Evolutionary conservation across 2,113 vertebrate species (phyloP).

Genomic region (Melanotaenia duboulayi): DNA sequence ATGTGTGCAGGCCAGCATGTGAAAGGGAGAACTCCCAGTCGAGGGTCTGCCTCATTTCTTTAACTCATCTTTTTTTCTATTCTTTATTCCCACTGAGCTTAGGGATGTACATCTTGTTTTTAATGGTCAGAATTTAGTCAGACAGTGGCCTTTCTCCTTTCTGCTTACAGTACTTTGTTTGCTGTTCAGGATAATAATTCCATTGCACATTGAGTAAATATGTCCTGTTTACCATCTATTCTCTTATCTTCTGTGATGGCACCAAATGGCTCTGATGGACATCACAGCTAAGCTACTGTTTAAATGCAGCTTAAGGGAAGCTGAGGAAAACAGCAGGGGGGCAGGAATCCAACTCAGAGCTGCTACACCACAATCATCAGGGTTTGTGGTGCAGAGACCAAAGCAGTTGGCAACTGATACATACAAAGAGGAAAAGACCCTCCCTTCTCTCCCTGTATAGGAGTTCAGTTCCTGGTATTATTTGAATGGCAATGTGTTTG

Average conservation of each 20-base stretch:
- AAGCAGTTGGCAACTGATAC: neutral
- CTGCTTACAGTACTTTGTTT: neutral
- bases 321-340: neutral
- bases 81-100: conserved; percentile 5
- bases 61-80: conserved; percentile 15
- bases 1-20: conserved; percentile 30
- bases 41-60: conserved; percentile 25
- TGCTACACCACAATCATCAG: conserved; percentile 1
- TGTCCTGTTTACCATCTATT: neutral
- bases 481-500: conserved; percentile 9
- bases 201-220: no score
- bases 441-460: conserved; percentile 19
- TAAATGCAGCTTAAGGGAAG: conserved; percentile 3
- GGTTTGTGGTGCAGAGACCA: neutral
- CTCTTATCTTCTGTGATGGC: neutral
- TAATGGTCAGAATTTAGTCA: conserved; percentile 9
- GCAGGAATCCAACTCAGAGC: conserved; percentile 5
- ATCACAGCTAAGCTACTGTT: neutral
- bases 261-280: neutral
- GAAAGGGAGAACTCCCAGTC: conserved; percentile 48
- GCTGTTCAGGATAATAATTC: neutral
- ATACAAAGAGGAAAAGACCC: conserved; percentile 42
- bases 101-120: conserved; percentile 5
- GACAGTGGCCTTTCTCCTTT: conserved; percentile 2
- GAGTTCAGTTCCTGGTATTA: conserved; percentile 51